Evolutionary conservation across 2,888 invertebrate genomes (phyloP), one percentile per base, ranked within the genome.

Genomic region (Habroteleia sp.): DNA sequence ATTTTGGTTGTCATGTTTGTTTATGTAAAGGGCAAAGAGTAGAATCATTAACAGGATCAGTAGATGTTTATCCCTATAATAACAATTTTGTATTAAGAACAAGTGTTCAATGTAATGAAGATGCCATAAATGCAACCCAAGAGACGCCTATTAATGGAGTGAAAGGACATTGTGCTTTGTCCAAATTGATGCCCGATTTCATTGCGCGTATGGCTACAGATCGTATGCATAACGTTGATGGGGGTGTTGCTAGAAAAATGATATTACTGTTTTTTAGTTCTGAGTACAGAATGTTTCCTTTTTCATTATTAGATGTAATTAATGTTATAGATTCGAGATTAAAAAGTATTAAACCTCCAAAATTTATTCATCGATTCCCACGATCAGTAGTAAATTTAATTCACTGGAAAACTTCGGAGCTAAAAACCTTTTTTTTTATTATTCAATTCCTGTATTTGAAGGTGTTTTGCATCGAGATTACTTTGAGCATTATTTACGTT

Each of bases 161-260:
- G 17, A 77, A 74, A 44, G 77, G 68, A 3, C 58, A 58, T n/a
- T 46, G 42, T 3, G 20, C 13, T 41, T 48, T 74, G 0, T 76
- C 76, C 4, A 42, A 20, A 29, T 5, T 68, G 1, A 76, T 78
- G 74, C 74, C n/a, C n/a, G n/a, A n/a, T n/a, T n/a, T n/a, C n/a
- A n/a, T n/a, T n/a, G n/a, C n/a, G n/a, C n/a, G n/a, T n/a, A n/a
- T n/a, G n/a, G n/a, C n/a, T n/a, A n/a, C n/a, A n/a, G n/a, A n/a
- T n/a, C n/a, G n/a, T n/a, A 78, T 79, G 77, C 77, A 78, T 63
- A 20, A 58, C 14, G 62, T 77, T 39, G 74, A 77, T 8, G 66
- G 73, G 7, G 77, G 77, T 3, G 62, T 72, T 1, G 31, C 54
- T 1, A 77, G 78, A 58, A 73, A 74, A 56, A 8, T 72, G 8